Base-by-base conservation (phyloP, 2,113 vertebrate genomes). In the Rhombomys opimus region DNA sequence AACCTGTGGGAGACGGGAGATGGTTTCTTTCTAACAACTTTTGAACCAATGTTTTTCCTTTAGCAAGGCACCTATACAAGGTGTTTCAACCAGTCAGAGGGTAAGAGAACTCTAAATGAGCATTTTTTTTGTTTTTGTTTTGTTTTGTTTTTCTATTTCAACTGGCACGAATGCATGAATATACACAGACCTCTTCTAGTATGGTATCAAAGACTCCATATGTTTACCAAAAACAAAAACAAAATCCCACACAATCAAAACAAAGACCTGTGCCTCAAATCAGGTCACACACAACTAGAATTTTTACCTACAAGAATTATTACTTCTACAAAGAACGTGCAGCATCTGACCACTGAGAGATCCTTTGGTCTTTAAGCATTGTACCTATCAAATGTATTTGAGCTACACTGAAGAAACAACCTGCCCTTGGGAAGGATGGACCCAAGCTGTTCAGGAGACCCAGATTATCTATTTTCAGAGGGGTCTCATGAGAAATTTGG, bases 1-100 rank as follows among this genome's bases (percentile, higher is more conserved):
- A 97, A 95, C 32, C 11, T 63, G 22, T 93, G 97, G 95, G 96
- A 94, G 96, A 87, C 91, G 38, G 95, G 97, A 93, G 95, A 76
- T 50, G 87, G 88, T 89, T 97, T 95, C 96, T 98, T 97, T 97
- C 96, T 87, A 91, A 96, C 91, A 50, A 96, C 97, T 96, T 95
- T 94, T 85, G 59, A 96, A 97, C 95, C 95, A 87, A 84, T 93
- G 96, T 97, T 96, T 93, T 57, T 97, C 87, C 95, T 93, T 96
- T 63, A 76, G 25, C 41, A 5, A 92, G 91, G 65, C 90, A 78
- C 41, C 27, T 41, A 6, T 4, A 81, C 50, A 85, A 85, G 76
- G 63, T 59, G 38, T 70, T 93, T 67, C 90, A 25, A 78, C 46
- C 12, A 78, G 72, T 38, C 61, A 38, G 70, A 38, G 78, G 59